Base-by-base conservation (phyloP, 2,113 vertebrate genomes). In the Clinocottus analis region DNA sequence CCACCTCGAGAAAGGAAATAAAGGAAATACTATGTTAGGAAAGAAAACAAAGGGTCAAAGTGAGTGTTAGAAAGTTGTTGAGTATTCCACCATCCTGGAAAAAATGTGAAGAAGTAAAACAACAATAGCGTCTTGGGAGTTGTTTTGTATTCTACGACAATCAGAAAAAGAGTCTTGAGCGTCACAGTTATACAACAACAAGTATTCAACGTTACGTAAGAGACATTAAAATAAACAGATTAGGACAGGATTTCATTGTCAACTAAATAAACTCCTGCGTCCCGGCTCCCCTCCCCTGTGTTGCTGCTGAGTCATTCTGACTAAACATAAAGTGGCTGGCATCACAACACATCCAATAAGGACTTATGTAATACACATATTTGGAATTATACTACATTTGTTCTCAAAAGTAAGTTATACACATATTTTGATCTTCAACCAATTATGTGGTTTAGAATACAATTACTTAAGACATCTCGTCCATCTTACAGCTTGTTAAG, bases 1-100 rank as follows among this genome's bases (percentile, higher is more conserved):
- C 96, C 70, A 98, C 98, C 98, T 99, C 76, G 27, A 84, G 14
- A 86, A 1, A 35, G 45, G n/a, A 75, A 12, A 78, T 0, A 23
- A 21, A n/a, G 4, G 3, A 58, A 23, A 41, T 9, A 53, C 5
- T 19, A 7, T 27, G 25, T 56, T 14, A 69, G 62, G 17, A 14
- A 7, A 19, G 23, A 58, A 59, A 13, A 39, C 2, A 51, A 14
- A 43, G 11, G 0, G 1, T 41, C n/a, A 61, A 13, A 39, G 29
- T 49, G 23, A 3, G 19, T 6, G 37, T 35, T 31, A 43, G 9
- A 35, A 62, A 4, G 43, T 6, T 67, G 12, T 31, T 23, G 3
- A 10, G 6, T 31, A n/a, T 56, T 56, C 1, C 8, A 45, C 13
- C 67, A 62, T 0, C 35, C 7, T 14, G 33, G 29, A 73, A 66